Evolutionary conservation across 2,113 vertebrate species (phyloP).

Genomic region (Xyrauchen texanus): DNA sequence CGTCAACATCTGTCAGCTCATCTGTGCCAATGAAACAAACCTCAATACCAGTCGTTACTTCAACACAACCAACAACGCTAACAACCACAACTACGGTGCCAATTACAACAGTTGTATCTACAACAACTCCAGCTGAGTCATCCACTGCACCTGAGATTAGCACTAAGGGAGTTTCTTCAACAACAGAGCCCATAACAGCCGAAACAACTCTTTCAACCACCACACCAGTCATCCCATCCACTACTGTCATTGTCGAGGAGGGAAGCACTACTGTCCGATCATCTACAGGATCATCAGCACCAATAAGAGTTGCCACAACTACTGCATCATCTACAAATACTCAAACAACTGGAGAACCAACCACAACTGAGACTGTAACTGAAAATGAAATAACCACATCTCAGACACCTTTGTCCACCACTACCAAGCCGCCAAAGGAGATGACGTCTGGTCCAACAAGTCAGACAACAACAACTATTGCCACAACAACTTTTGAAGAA

Average conservation of each 20-base stretch:
- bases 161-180: conserved; percentile 7
- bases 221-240: background rate
- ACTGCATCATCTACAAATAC: background rate
- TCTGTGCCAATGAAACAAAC: background rate
- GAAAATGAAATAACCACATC: background rate
- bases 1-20: background rate
- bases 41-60: background rate
- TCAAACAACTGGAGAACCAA: background rate
- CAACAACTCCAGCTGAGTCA: background rate
- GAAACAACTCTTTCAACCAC: conserved; percentile 14
- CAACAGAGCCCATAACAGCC: conserved; percentile 2
- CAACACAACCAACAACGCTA: background rate
- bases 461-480: background rate
- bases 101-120: background rate
- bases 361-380: background rate
- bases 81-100: background rate
- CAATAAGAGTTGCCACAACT: background rate
- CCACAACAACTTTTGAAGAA: background rate
- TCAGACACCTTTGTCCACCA: background rate
- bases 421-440: background rate
- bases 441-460: background rate
- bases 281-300: background rate
- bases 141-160: background rate
- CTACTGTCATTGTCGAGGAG: background rate
- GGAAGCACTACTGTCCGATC: background rate